Evolutionary conservation across 2,113 vertebrate species (phyloP).

Genomic region (Pseudorasbora parva): DNA sequence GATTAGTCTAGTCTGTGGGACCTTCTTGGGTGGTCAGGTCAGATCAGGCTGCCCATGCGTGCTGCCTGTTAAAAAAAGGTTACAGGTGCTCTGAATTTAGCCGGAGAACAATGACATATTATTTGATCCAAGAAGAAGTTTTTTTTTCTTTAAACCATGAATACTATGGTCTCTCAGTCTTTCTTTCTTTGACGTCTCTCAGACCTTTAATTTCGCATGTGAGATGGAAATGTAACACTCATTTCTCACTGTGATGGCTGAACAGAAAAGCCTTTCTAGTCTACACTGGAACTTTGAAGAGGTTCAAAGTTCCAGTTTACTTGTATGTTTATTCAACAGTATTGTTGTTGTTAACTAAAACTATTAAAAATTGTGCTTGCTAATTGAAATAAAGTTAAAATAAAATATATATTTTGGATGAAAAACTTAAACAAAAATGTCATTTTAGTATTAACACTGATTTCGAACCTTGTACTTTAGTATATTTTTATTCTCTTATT

Average conservation of each 20-base stretch:
- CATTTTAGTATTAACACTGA: no score
- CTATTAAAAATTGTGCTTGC: not conserved
- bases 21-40: slow-evolving; percentile 38
- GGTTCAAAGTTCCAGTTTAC: no score
- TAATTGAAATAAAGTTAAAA: not conserved
- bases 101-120: slow-evolving; percentile 4
- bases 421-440: not conserved
- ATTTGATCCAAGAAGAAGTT: not conserved
- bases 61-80: slow-evolving; percentile 37
- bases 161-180: not conserved
- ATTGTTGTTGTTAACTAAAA: not conserved
- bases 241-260: not conserved
- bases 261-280: slow-evolving; percentile 7
- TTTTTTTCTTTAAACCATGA: not conserved
- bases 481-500: not conserved
- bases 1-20: slow-evolving; percentile 26
- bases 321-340: not conserved
- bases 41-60: slow-evolving; percentile 27
- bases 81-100: slow-evolving; percentile 22
- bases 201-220: slow-evolving; percentile 12
- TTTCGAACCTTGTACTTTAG: not conserved
- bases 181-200: not conserved
- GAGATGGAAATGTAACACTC: not conserved
- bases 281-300: not conserved
- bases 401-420: no score